Conservation (phyloP, 1,140 invertebrate species). For the Dufourea novaeangliae region DNA sequence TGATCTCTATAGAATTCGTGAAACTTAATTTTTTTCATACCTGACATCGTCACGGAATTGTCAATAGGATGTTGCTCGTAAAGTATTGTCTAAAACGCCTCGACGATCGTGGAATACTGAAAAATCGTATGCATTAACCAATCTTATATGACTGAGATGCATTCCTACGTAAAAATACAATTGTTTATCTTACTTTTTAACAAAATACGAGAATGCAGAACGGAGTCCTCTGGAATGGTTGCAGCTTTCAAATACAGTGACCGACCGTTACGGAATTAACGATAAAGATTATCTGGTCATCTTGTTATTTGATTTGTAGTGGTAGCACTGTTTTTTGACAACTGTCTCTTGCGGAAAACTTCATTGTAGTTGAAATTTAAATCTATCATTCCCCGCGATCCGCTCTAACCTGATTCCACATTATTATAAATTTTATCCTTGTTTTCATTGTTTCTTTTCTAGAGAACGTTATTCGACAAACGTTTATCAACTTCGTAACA, state of each 20-base stretch:
- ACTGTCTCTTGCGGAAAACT: background rate
- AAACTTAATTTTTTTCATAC: background rate
- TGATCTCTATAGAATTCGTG: background rate
- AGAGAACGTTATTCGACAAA: slow-evolving; percentile 10
- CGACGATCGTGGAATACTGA: background rate
- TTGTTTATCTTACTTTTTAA: background rate
- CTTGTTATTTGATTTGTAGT: background rate
- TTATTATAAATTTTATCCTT: background rate
- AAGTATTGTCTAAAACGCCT: slow-evolving; percentile 5
- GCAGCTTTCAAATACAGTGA: background rate
- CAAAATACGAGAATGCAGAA: background rate
- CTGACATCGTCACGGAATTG: background rate
- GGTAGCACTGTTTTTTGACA: slow-evolving; percentile 11
- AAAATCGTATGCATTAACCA: slow-evolving; percentile 24
- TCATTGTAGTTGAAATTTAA: slow-evolving; percentile 20
- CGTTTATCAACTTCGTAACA: background rate
- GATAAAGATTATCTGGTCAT: background rate
- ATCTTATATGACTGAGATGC: background rate
- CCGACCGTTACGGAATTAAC: background rate
- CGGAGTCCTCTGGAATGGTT: background rate
- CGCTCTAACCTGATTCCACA: background rate
- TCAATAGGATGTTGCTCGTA: slow-evolving; percentile 19
- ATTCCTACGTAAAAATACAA: background rate
- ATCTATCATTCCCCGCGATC: background rate
- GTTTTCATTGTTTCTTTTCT: slow-evolving; percentile 6